Evolutionary conservation across 2,113 vertebrate genomes (phyloP), one percentile per base, ranked within the genome.

Genomic region (Xiphias gladius): DNA sequence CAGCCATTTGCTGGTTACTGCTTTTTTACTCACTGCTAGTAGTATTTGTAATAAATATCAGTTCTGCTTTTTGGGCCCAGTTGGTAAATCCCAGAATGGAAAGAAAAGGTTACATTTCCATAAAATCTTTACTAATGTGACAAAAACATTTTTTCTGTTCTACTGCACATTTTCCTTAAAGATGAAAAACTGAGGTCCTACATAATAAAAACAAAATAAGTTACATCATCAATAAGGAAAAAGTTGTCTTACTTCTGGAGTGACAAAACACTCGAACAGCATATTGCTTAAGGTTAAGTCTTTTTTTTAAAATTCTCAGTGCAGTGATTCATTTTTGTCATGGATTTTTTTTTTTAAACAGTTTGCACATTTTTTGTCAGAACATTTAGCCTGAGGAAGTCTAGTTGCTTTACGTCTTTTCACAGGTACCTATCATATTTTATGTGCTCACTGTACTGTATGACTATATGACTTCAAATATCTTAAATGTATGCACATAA

Each of bases 341-440:
- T 52, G 20, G 20, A 52, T 52, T 52, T 22, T 2, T 52, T 52
- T 20, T 20, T 22, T 2, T n/a, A n/a, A 17, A 1, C 50, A 52
- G 50, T n/a, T 22, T 52, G 20, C 19, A 52, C 19, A n/a, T n/a
- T 52, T 52, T 22, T 22, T 52, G 50, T 20, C 50, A 52, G 50
- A 52, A 52, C 7, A 8, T 10, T 52, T 52, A 52, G 50, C 6
- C 48, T 50, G 48, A 9, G 50, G 50, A 9, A 20, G 20, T 10
- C 20, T 52, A n/a, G 13, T 46, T 50, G 66, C 46, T 22, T 69
- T 14, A 30, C 20, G 50, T 52, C 50, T 26, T 85, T 76, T 80
- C 63, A 69, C 67, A 57, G 76, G 62, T 80, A 76, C 79, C 70
- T 39, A 41, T 74, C 64, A 72, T 73, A 74, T 65, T 82, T 70